Evolutionary conservation across 2,888 invertebrate genomes (phyloP).

Genomic region (Cheilosia vulpina): DNA sequence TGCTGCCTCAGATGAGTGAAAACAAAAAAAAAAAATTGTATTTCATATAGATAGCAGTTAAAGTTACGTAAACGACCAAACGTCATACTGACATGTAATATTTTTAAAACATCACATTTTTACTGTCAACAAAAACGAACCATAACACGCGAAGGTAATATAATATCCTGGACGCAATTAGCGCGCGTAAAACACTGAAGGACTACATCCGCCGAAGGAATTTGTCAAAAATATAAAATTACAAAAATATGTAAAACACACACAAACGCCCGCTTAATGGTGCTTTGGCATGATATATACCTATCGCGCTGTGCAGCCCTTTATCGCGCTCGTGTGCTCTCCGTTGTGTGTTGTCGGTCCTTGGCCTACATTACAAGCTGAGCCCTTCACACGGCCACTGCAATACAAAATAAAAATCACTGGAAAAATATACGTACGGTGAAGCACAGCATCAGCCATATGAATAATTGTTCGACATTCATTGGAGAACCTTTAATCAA

Average conservation of each 20-base stretch:
- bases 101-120: slow-evolving; percentile 54
- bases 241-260: slow-evolving; percentile 52
- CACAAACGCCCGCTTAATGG: slow-evolving; percentile 51
- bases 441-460: slow-evolving; percentile 31
- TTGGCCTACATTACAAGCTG: slow-evolving; percentile 41
- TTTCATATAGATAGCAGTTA: not conserved
- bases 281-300: slow-evolving; percentile 62
- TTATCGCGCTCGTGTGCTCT: not conserved
- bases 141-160: slow-evolving; percentile 60
- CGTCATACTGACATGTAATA: slow-evolving; percentile 6
- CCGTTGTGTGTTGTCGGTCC: not conserved
- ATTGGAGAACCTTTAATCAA: slow-evolving; percentile 56
- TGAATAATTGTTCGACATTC: slow-evolving; percentile 50
- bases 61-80: slow-evolving; percentile 23
- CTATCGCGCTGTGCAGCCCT: slow-evolving; percentile 10
- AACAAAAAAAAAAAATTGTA: not conserved
- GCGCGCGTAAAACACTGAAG: slow-evolving; percentile 56
- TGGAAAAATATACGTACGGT: slow-evolving; percentile 1
- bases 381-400: slow-evolving; percentile 18
- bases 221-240: slow-evolving; percentile 68
- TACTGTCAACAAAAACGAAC: slow-evolving; percentile 41
- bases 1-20: slow-evolving; percentile 10
- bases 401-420: slow-evolving; percentile 21
- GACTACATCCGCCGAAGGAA: slow-evolving; percentile 57
- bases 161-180: slow-evolving; percentile 71